Percentiles rank a stretch among this genome's conserved stretches.
phyloP scores from a whole-genome alignment of 2,113 vertebrate genomes.

The Plecturocebus donacophilus region DNA sequence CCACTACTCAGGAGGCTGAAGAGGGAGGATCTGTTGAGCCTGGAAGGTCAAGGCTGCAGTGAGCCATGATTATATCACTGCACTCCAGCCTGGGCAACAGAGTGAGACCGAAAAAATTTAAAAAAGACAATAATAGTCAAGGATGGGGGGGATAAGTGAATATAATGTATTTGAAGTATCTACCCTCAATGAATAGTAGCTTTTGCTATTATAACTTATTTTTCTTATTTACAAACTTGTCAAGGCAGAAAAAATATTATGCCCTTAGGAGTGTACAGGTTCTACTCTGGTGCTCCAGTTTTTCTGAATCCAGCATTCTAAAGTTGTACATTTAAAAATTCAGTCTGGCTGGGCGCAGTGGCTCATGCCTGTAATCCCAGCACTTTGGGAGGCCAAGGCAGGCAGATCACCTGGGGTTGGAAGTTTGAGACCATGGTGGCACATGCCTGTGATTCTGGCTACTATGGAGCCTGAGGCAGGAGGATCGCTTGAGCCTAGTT shows the following conservation, averaged over 20 bases:
- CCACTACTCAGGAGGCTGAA: too few relatives aligned
- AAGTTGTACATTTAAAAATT: slow-evolving; percentile 15
- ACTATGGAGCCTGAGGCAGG: too few relatives aligned
- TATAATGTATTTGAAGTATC: not conserved
- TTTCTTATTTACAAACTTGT: slow-evolving; percentile 26
- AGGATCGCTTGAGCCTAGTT: too few relatives aligned
- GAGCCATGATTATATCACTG: too few relatives aligned
- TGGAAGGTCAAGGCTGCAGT: too few relatives aligned
- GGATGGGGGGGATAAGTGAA: not conserved
- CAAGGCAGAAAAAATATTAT: slow-evolving; percentile 12
- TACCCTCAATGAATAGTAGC: not conserved
- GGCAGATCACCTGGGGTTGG: not conserved
- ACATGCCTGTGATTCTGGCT: too few relatives aligned
- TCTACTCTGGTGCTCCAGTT: not conserved
- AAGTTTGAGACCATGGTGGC: not conserved
- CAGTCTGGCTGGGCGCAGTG: not conserved
- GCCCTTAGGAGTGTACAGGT: not conserved
- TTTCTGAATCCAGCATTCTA: not conserved
- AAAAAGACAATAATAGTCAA: not conserved
- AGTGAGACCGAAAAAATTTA: not conserved
- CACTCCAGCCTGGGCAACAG: not conserved
- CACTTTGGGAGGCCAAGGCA: not conserved
- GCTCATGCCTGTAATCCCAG: not conserved
- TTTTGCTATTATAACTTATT: slow-evolving; percentile 18
- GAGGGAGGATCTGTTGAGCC: too few relatives aligned